Conservation (phyloP, 2,888 invertebrate genomes). For the Arge pagana region DNA sequence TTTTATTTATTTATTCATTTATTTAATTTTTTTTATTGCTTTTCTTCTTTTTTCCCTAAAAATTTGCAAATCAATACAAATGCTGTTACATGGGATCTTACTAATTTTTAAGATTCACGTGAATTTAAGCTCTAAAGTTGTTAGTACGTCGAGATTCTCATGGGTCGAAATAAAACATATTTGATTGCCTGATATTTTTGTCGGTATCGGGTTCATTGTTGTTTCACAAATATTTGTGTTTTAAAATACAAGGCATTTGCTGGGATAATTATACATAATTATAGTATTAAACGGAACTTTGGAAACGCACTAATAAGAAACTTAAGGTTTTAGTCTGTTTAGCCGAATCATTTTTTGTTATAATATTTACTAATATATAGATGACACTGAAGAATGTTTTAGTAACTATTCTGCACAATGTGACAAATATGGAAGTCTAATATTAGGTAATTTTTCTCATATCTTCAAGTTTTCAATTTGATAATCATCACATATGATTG, state of each 20-base stretch:
- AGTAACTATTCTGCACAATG: conserved; percentile 21
- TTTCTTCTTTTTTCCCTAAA: not conserved
- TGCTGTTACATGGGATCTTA: not conserved
- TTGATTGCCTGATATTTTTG: not conserved
- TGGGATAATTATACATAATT: conserved; percentile 12
- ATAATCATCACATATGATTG: conserved; percentile 12
- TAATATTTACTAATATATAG: conserved; percentile 12
- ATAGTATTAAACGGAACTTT: conserved; percentile 9
- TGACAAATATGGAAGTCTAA: conserved; percentile 14
- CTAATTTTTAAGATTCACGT: conserved; percentile 2
- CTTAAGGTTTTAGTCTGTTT: conserved; percentile 8
- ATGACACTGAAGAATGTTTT: conserved; percentile 22
- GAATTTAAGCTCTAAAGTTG: no score
- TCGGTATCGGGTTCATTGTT: conserved; percentile 15
- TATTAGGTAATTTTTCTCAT: conserved; percentile 10
- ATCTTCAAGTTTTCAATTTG: not conserved
- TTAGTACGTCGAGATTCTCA: conserved; percentile 1
- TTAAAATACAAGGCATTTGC: conserved; percentile 19
- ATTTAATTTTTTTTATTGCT: not conserved
- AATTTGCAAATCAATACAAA: conserved; percentile 7
- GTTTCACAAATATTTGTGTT: conserved; percentile 10
- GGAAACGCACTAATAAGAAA: not conserved
- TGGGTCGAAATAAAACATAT: conserved; percentile 5
- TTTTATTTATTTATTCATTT: conserved; percentile 1
- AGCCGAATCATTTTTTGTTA: conserved; percentile 15